Conservation (phyloP, 1,140 invertebrate genomes). For the Drosophila repletoides region DNA sequence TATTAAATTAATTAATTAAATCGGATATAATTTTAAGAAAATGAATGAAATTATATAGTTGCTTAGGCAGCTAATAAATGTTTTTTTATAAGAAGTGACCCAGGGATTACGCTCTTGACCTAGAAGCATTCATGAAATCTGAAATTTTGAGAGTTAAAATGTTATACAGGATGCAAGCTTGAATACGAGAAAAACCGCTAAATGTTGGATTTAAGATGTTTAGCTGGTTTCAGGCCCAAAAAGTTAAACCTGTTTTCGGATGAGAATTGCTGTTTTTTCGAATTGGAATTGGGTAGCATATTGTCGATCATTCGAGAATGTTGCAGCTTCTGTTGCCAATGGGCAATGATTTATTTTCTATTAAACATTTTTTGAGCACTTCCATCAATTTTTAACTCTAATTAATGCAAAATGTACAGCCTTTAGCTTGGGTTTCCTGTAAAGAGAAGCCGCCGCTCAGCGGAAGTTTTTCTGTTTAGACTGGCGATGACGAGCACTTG, state of each 20-base stretch:
- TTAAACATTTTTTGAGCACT: constrained; percentile 55
- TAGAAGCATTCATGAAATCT: too few species aligned
- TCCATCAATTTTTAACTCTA: constrained; percentile 61
- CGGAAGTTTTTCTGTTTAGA: constrained; percentile 66
- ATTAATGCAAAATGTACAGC: constrained; percentile 61
- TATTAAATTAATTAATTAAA: too few species aligned
- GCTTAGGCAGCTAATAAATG: too few species aligned
- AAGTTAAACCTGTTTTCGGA: constrained; percentile 6
- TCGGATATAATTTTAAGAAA: too few species aligned
- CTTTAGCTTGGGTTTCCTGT: constrained; percentile 61
- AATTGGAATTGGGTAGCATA: constrained; percentile 28
- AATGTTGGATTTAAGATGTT: background rate
- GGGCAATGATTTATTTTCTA: constrained; percentile 64
- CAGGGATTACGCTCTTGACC: too few species aligned
- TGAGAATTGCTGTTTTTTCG: background rate
- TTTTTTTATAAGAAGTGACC: too few species aligned
- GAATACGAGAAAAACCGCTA: background rate
- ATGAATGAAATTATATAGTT: too few species aligned
- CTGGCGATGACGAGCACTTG: constrained; percentile 58
- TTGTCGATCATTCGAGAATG: constrained; percentile 16
- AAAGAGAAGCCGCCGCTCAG: constrained; percentile 31
- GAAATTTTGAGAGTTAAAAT: too few species aligned
- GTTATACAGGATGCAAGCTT: background rate
- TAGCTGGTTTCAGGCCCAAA: constrained; percentile 1
- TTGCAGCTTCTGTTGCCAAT: background rate